Percentiles rank a stretch among this genome's conserved stretches.
Conservation (phyloP, 2,113 vertebrate genomes). For the Psittacus erithacus region DNA sequence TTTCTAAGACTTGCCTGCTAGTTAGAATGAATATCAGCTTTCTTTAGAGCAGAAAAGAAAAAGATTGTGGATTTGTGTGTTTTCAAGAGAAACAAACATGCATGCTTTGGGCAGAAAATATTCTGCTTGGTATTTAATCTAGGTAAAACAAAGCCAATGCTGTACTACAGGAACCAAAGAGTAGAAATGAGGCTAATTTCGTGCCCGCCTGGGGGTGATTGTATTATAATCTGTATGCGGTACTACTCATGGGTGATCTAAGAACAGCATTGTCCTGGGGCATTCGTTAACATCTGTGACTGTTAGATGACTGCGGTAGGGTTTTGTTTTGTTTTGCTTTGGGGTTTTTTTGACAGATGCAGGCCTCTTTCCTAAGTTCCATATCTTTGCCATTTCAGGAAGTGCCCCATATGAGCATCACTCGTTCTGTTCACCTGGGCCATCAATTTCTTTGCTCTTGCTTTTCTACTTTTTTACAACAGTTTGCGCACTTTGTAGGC, state of each 20-base stretch:
- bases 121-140: neutral
- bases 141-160: neutral
- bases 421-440: neutral
- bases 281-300: fast-evolving
- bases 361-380: neutral
- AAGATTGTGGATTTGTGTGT: neutral
- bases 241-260: neutral
- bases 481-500: neutral
- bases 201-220: neutral
- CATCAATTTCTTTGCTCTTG: neutral
- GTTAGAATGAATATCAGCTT: neutral
- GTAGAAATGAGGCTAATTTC: neutral
- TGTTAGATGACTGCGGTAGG: neutral
- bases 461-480: neutral
- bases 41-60: neutral
- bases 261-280: neutral
- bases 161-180: neutral
- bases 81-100: neutral
- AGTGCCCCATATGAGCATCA: neutral
- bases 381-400: neutral
- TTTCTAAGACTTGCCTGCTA: neutral
- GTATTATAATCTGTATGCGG: neutral
- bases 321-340: neutral
- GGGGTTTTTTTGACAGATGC: neutral
- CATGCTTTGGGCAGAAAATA: neutral